These are phyloP conservation scores for Drosophila emarginata DNA, from an alignment of 2,888 invertebrate species.

Conservation along the genomic window DNA sequence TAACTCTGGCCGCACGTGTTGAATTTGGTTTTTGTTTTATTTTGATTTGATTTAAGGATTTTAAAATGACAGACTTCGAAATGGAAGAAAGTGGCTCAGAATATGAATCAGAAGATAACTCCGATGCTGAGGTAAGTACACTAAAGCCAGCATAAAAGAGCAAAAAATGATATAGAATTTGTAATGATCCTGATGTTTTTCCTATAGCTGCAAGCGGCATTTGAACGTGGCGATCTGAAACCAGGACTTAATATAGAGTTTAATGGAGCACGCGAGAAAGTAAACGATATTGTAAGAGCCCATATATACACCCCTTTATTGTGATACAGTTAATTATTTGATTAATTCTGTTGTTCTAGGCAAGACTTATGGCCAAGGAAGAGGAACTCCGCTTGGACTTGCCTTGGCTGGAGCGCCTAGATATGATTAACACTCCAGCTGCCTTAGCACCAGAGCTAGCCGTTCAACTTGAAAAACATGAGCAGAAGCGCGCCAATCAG, in stretches of 20 bases:
- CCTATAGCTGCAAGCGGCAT: conserved; percentile 93
- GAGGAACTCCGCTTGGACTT: conserved; percentile 88
- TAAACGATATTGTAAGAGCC: conserved; percentile 89
- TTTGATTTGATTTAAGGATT: conserved; percentile 5
- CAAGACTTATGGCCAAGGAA: conserved; percentile 86
- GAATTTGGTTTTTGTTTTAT: background rate
- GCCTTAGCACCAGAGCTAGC: conserved; percentile 93
- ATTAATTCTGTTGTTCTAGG: conserved; percentile 47
- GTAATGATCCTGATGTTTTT: conserved; percentile 53
- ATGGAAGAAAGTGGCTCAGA: conserved; percentile 76
- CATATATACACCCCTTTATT: accelerated
- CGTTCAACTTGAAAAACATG: conserved; percentile 89
- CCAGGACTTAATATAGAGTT: conserved; percentile 91
- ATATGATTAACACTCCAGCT: conserved; percentile 89
- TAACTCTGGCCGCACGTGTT: conserved; percentile 11
- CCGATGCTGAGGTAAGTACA: conserved; percentile 79
- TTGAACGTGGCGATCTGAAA: conserved; percentile 91
- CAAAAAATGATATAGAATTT: background rate
- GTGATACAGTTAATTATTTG: background rate
- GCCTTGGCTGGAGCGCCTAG: conserved; percentile 94
- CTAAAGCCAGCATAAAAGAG: background rate
- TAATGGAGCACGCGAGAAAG: conserved; percentile 84
- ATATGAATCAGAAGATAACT: conserved; percentile 75
- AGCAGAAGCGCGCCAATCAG: conserved; percentile 86
- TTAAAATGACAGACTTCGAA: conserved; percentile 68